These are phyloP conservation scores for Tachypleus tridentatus DNA, from an alignment of 1,140 invertebrate genomes.

Conservation along the genomic window DNA sequence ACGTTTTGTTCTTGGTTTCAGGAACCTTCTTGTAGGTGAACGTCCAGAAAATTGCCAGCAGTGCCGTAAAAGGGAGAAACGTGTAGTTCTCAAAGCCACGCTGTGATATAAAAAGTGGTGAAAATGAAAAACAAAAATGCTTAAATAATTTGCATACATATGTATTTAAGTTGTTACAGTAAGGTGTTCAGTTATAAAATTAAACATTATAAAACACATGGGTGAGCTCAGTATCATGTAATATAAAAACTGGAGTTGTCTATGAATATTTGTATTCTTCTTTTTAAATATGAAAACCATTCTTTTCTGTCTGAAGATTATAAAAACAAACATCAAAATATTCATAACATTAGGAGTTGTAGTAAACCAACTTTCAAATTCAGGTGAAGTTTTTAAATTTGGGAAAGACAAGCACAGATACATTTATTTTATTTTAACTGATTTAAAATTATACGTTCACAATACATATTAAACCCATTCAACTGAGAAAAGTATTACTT, in stretches of 20 bases:
- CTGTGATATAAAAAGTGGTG: conserved; percentile 12
- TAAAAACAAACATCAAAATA: too few species aligned
- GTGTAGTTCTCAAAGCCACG: conserved; percentile 32
- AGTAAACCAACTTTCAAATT: too few species aligned
- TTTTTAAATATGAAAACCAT: conserved; percentile 16
- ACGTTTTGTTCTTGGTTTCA: conserved; percentile 42
- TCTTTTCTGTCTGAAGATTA: too few species aligned
- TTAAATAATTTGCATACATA: background rate
- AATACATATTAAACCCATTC: too few species aligned
- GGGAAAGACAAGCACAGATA: too few species aligned
- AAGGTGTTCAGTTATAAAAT: background rate
- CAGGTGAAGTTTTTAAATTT: too few species aligned
- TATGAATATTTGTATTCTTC: conserved; percentile 14
- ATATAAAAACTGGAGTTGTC: too few species aligned
- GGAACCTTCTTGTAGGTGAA: conserved; percentile 43
- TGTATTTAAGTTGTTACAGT: background rate
- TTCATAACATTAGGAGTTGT: too few species aligned
- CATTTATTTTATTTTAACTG: too few species aligned
- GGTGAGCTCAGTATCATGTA: too few species aligned
- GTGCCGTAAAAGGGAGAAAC: conserved; percentile 40
- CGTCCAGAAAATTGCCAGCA: conserved; percentile 37
- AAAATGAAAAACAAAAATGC: background rate
- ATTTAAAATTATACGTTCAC: too few species aligned
- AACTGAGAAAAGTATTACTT: too few species aligned
- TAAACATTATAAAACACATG: background rate